Percentiles rank a stretch among this genome's conserved stretches.
Evolutionary conservation across 2,888 invertebrate genomes (phyloP).

Genomic region (Tridacna crocea): DNA sequence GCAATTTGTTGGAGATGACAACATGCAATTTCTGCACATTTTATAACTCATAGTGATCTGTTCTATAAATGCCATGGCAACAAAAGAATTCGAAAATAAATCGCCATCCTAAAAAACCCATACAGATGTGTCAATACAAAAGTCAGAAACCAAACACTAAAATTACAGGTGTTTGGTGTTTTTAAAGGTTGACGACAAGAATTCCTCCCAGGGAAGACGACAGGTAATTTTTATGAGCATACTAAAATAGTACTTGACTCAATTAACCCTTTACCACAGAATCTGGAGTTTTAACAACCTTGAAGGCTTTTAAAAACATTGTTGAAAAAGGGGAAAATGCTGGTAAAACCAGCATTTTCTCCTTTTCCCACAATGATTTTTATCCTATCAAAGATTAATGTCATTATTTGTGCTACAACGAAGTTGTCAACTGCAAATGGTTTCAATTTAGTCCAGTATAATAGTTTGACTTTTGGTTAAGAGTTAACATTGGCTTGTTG

Average conservation of each 20-base stretch:
- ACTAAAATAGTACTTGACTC: constrained; percentile 18
- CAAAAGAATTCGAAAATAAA: constrained; percentile 43
- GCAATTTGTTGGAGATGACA: constrained; percentile 44
- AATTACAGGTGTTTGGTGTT: constrained; percentile 42
- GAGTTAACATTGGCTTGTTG: background rate
- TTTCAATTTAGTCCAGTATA: no score
- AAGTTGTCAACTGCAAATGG: no score
- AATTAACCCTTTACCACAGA: no score
- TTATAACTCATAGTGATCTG: constrained; percentile 18
- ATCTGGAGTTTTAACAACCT: no score
- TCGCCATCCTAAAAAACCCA: constrained; percentile 30
- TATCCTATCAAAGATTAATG: no score
- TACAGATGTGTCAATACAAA: constrained; percentile 47
- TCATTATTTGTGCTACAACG: no score
- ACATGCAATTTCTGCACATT: constrained; percentile 42
- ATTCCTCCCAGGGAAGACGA: constrained; percentile 23
- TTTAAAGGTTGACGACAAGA: constrained; percentile 28
- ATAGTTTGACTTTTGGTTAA: no score
- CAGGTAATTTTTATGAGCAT: constrained; percentile 49
- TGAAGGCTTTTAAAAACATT: no score
- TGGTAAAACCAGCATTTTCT: no score
- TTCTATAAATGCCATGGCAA: constrained; percentile 29
- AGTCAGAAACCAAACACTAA: constrained; percentile 45
- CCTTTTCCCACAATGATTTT: no score
- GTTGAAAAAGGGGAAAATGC: no score